Conservation (phyloP, 2,113 vertebrate genomes). For the Leiothrix lutea region DNA sequence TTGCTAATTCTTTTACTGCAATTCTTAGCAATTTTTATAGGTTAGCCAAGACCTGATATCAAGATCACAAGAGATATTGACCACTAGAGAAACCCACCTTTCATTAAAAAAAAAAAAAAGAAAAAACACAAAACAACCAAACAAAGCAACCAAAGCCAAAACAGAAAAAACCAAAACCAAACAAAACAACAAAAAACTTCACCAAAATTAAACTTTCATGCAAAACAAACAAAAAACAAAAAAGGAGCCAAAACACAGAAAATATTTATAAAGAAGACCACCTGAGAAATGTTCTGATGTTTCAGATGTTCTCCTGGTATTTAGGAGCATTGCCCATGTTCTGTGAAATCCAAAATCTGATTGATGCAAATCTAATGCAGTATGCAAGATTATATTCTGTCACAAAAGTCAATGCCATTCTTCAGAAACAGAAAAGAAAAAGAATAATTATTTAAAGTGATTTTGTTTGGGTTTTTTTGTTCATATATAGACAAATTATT, state of each 20-base stretch:
- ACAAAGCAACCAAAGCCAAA: not conserved
- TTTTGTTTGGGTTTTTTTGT: not conserved
- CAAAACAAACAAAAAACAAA: not conserved
- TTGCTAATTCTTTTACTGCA: not conserved
- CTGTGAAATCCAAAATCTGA: not conserved
- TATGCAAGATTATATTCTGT: not conserved
- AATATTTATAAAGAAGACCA: not conserved
- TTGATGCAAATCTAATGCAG: not conserved
- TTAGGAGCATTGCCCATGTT: not conserved
- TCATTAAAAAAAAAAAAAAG: too few species aligned
- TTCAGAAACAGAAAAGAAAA: not conserved
- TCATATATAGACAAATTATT: not conserved
- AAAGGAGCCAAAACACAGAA: not conserved
- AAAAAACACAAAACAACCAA: too few species aligned
- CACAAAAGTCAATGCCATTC: not conserved
- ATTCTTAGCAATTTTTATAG: not conserved
- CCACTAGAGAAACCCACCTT: not conserved
- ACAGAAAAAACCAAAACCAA: not conserved
- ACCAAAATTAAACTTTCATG: fast-evolving
- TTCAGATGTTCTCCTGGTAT: not conserved
- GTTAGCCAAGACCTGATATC: not conserved
- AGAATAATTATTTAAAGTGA: not conserved
- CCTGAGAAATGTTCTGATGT: not conserved
- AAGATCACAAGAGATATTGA: not conserved
- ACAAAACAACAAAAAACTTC: not conserved